Evolutionary conservation across 2,888 invertebrate genomes (phyloP), one percentile per base, ranked within the genome.

Genomic region (Drosophila macrothrix): DNA sequence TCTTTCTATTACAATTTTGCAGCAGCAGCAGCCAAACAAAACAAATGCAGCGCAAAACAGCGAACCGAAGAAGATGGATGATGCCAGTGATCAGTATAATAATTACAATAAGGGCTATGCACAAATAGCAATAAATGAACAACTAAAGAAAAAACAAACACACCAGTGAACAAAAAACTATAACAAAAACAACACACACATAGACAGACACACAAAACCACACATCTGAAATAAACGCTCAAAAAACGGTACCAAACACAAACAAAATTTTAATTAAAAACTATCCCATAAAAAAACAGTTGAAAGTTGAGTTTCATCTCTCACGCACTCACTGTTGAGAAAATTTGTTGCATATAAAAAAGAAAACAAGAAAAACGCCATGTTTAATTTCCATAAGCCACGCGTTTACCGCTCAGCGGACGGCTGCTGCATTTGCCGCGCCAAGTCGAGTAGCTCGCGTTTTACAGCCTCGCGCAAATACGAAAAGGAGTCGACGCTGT

Each of bases 321-420:
- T 19, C 54, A 19, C 22, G 19, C 5, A 25, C 12, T 54, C 4
- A 28, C 19, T 29, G 50, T 25, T 22, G 54, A 72, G 39, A 41
- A 31, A 52, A 58, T 50, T 52, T 3, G 19, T 50, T n/a, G 39
- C 25, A 59, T 14, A 19, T 19, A 19, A 50, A 12, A 41, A 66
- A 46, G 29, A 35, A 54, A 49, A 67, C 28, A 22, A 60, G 54
- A n/a, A 52, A 16, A 68, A 22, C 50, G 35, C 16, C 90, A 97
- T 97, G 97, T 97, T 97, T 94, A 96, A 96, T 93, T 97, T 97
- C 93, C 97, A 97, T 93, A 96, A 96, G 93, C 97, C 97, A 77
- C 96, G 97, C 94, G 97, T 97, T 75, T 97, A 97, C 92, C 95
- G 96, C 83, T 96, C 96, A 63, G 94, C 96, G 64, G 96, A 96